Percentiles rank a stretch among this genome's conserved stretches.
Evolutionary conservation across 2,888 invertebrate genomes (phyloP).

Genomic region (Sthenelais limicola): DNA sequence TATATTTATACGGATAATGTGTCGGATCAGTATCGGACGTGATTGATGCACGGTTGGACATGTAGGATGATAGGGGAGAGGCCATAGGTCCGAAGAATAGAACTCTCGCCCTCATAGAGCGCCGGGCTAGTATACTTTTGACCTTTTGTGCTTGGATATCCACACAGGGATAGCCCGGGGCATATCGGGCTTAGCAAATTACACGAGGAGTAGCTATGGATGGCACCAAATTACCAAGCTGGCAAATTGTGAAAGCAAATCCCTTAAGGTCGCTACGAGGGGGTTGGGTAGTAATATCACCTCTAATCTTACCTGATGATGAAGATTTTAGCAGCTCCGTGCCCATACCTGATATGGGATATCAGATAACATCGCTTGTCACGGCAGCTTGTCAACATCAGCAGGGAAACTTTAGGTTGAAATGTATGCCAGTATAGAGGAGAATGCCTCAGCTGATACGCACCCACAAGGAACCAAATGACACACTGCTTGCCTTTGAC

Average conservation of each 20-base stretch:
- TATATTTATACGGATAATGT: no score
- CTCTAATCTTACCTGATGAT: constrained; percentile 18
- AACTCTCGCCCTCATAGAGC: no score
- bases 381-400: neutral
- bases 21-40: no score
- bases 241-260: neutral
- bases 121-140: no score
- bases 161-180: no score
- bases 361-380: constrained; percentile 17
- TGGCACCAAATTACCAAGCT: no score
- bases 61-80: no score
- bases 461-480: constrained; percentile 10
- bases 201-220: no score
- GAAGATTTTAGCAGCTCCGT: constrained; percentile 29
- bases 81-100: no score
- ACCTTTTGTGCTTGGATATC: no score
- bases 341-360: constrained; percentile 12
- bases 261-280: neutral
- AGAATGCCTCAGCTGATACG: neutral
- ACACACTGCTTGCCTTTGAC: neutral
- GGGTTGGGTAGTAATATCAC: neutral
- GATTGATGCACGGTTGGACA: no score
- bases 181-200: no score
- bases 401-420: neutral
- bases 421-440: neutral